phyloP scores from a whole-genome alignment of 2,113 vertebrate genomes.

The Sebastes schlegelii region DNA sequence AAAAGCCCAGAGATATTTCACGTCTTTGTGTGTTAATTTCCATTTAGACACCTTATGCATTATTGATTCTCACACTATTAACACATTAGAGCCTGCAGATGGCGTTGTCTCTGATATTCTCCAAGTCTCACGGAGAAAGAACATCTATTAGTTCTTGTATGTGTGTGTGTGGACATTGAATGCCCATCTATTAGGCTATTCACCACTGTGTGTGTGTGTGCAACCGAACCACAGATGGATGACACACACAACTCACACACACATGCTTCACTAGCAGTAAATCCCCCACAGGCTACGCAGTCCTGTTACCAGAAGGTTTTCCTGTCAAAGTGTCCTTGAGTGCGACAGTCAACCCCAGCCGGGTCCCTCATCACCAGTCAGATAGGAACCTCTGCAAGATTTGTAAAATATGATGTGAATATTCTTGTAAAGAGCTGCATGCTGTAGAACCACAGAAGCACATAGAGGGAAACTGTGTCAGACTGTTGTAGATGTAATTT shows the following conservation, averaged over 20 bases:
- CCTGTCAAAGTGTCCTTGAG: conserved; percentile 78
- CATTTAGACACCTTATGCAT: conserved; percentile 58
- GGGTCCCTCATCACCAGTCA: conserved; percentile 56
- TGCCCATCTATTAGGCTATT: conserved; percentile 47
- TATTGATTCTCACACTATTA: conserved; percentile 66
- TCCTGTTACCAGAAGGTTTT: conserved; percentile 72
- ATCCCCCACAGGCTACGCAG: conserved; percentile 70
- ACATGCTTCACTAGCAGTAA: conserved; percentile 63
- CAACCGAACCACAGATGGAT: conserved; percentile 63
- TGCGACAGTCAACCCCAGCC: conserved; percentile 59
- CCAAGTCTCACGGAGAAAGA: conserved; percentile 61
- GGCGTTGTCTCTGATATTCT: conserved; percentile 48
- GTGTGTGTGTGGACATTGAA: conserved; percentile 64
- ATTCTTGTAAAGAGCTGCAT: not conserved
- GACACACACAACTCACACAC: conserved; percentile 63
- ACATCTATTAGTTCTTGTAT: conserved; percentile 69
- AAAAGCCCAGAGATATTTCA: conserved; percentile 18
- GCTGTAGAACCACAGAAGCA: not conserved
- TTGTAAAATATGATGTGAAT: conserved; percentile 45
- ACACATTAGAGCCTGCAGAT: conserved; percentile 34
- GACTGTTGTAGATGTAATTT: not conserved
- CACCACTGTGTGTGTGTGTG: conserved; percentile 11
- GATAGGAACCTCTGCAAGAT: conserved; percentile 6
- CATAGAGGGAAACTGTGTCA: not conserved
- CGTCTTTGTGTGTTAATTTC: conserved; percentile 41